These are phyloP conservation scores for Ephestia elutella DNA, from an alignment of 1,140 invertebrate species.

Conservation along the genomic window DNA sequence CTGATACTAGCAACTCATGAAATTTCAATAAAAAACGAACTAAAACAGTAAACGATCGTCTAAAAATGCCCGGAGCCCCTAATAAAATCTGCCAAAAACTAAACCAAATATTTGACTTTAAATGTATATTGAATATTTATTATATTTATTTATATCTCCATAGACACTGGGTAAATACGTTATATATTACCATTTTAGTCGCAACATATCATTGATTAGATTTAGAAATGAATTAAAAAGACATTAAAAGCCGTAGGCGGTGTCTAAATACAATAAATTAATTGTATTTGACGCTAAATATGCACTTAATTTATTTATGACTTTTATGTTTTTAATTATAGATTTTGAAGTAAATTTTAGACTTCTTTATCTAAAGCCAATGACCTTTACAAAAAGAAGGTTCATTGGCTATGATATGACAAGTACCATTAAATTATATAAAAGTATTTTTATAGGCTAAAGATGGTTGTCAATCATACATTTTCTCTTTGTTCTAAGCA, in stretches of 20 bases:
- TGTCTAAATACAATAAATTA: background rate
- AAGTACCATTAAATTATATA: no score
- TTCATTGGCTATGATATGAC: no score
- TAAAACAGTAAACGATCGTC: no score
- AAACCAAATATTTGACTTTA: background rate
- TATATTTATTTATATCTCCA: background rate
- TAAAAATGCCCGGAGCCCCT: background rate
- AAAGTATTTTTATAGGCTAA: no score
- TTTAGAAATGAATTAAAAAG: background rate
- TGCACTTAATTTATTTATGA: no score
- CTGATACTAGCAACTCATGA: background rate
- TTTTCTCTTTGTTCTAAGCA: no score
- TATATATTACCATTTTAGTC: background rate
- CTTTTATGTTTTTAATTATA: no score
- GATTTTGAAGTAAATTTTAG: no score
- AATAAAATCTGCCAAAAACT: background rate
- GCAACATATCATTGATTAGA: background rate
- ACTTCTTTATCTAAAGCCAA: no score
- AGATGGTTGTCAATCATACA: no score
- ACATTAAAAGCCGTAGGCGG: background rate
- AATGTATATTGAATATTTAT: background rate
- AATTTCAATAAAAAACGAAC: background rate
- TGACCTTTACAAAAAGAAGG: no score
- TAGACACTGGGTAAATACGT: background rate
- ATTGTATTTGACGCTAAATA: background rate